A percentile compares a stretch with the other conserved stretches of the same genome.
Conservation (phyloP, 2,888 invertebrate genomes). For the Eristalis tenax region DNA sequence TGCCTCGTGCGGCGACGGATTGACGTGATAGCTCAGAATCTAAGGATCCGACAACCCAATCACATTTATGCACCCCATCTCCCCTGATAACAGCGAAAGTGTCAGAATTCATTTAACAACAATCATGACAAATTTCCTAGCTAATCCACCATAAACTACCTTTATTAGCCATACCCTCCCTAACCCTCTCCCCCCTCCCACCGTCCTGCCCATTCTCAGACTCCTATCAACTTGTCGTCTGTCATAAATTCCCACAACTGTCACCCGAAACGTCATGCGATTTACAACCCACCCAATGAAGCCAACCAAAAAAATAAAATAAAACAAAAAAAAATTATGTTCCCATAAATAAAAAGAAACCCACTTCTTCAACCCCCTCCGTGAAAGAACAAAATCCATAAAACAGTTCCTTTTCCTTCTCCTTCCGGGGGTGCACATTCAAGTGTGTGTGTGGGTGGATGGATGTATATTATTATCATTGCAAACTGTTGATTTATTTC, state of each 20-base stretch:
- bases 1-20: no score
- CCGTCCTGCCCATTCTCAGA: not conserved
- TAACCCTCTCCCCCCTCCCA: not conserved
- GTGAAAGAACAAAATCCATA: slow-evolving; percentile 41
- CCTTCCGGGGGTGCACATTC: no score
- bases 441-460: not conserved
- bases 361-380: slow-evolving; percentile 7
- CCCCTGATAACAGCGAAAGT: not conserved
- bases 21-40: no score
- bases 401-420: slow-evolving; percentile 20
- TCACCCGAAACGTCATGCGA: slow-evolving; percentile 28
- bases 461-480: slow-evolving; percentile 28
- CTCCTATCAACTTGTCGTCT: slow-evolving; percentile 40
- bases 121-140: not conserved
- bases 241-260: slow-evolving; percentile 46
- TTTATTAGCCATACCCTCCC: slow-evolving; percentile 11
- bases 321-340: slow-evolving; percentile 1
- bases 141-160: slow-evolving; percentile 40
- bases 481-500: slow-evolving; percentile 71
- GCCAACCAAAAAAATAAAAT: not conserved
- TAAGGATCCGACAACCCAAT: no score
- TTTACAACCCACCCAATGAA: slow-evolving; percentile 7
- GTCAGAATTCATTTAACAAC: not conserved
- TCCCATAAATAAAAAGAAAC: slow-evolving; percentile 21
- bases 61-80: not conserved